These are phyloP conservation scores for Xerus rutilus DNA, from an alignment of 2,797 vertebrate species.

Conservation along the genomic window DNA sequence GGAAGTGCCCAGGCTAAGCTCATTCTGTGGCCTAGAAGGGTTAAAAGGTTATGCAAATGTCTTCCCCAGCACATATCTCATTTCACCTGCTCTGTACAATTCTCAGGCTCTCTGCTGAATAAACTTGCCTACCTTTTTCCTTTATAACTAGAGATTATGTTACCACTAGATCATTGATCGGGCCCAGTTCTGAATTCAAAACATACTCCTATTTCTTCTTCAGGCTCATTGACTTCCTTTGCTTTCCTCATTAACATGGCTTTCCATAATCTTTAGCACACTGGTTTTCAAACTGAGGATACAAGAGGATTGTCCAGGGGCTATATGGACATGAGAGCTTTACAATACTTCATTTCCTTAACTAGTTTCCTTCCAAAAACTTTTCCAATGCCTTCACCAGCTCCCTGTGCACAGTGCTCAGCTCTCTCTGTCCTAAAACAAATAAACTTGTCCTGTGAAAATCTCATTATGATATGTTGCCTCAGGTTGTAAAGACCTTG, in stretches of 20 bases:
- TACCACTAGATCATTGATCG: not conserved
- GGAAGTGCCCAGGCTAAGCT: not conserved
- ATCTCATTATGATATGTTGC: not conserved
- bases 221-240: not conserved
- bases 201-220: not conserved
- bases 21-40: not conserved
- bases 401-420: not conserved
- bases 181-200: not conserved
- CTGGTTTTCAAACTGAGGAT: not conserved
- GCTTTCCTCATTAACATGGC: not conserved
- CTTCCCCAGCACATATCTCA: fast-evolving
- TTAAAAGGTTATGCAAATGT: not conserved
- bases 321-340: not conserved
- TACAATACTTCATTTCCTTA: not conserved
- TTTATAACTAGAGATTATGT: not conserved
- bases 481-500: not conserved
- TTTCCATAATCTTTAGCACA: not conserved
- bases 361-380: not conserved
- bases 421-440: not conserved
- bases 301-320: not conserved
- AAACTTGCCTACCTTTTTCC: not conserved
- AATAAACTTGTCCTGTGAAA: not conserved
- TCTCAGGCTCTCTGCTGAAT: not conserved
- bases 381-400: not conserved
- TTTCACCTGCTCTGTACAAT: not conserved